Evolutionary conservation across 92 coral and sea anemone genomes (phyloP).

Genomic region (Siderastrea radians): DNA sequence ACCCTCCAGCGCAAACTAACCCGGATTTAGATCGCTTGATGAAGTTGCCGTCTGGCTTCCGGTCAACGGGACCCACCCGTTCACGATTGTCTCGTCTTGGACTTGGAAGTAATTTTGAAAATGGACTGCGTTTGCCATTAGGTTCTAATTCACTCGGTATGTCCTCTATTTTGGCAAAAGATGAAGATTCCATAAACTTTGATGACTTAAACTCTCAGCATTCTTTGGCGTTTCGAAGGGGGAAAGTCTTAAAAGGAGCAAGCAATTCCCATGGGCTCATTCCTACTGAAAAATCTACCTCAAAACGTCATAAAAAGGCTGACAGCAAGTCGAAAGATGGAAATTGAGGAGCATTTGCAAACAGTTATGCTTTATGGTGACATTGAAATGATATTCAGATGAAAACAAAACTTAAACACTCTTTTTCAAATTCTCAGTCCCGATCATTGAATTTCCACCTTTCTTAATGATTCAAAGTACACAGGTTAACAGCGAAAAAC

Average conservation of each 20-base stretch:
- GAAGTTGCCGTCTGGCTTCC: slow-evolving; percentile 21
- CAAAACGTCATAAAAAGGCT: neutral
- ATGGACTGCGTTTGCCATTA: slow-evolving; percentile 23
- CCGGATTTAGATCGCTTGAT: slow-evolving; percentile 31
- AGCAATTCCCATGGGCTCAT: neutral
- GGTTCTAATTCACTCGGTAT: slow-evolving; percentile 33
- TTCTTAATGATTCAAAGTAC: too few relatives aligned
- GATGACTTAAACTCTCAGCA: slow-evolving; percentile 28
- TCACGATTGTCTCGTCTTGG: slow-evolving; percentile 6
- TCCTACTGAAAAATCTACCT: neutral
- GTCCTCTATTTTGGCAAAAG: slow-evolving; percentile 34
- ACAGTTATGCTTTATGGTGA: neutral
- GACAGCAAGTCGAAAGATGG: neutral
- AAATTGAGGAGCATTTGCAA: neutral
- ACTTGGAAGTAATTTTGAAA: neutral
- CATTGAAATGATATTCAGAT: neutral
- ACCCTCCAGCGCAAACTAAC: slow-evolving; percentile 48
- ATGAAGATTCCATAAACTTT: slow-evolving; percentile 20
- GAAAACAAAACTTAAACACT: too few relatives aligned
- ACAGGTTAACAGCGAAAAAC: too few relatives aligned
- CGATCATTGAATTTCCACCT: too few relatives aligned
- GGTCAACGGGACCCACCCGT: slow-evolving; percentile 2
- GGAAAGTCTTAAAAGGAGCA: slow-evolving; percentile 31
- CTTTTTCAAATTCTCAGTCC: too few relatives aligned
- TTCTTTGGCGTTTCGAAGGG: slow-evolving; percentile 45